A percentile compares a stretch with the other conserved stretches of the same genome.
These are phyloP conservation scores for Leucophenga montana DNA, from an alignment of 2,888 invertebrate genomes.

Conservation along the genomic window DNA sequence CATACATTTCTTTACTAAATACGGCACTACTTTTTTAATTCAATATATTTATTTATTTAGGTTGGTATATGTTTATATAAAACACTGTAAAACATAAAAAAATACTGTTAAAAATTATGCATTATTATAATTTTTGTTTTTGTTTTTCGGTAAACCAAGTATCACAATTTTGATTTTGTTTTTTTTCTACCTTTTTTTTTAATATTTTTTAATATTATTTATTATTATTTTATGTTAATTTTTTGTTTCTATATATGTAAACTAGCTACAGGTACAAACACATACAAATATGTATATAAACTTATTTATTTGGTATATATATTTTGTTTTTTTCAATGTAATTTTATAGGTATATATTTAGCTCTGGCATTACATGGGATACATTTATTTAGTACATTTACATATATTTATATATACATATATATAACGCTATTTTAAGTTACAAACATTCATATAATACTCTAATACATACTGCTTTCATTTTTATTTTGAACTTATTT, in stretches of 20 bases:
- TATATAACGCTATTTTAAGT: background rate
- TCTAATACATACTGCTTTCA: no score
- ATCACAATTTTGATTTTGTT: conserved; percentile 58
- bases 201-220: conserved; percentile 27
- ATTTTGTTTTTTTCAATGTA: conserved; percentile 32
- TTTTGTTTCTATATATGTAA: conserved; percentile 36
- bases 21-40: conserved; percentile 18
- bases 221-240: conserved; percentile 10
- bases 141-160: conserved; percentile 52
- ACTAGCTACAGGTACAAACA: conserved; percentile 65
- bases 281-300: conserved; percentile 56
- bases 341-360: conserved; percentile 36
- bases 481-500: conserved; percentile 11
- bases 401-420: conserved; percentile 12
- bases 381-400: conserved; percentile 3
- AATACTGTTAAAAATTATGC: conserved; percentile 47
- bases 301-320: conserved; percentile 40
- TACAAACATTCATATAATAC: conserved; percentile 12
- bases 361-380: background rate
- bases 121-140: conserved; percentile 25
- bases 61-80: conserved; percentile 29
- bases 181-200: conserved; percentile 36
- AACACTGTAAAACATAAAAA: conserved; percentile 38
- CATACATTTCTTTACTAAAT: conserved; percentile 30
- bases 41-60: conserved; percentile 30